Conservation (phyloP, 2,797 vertebrate species). For the Thunnus albacares region DNA sequence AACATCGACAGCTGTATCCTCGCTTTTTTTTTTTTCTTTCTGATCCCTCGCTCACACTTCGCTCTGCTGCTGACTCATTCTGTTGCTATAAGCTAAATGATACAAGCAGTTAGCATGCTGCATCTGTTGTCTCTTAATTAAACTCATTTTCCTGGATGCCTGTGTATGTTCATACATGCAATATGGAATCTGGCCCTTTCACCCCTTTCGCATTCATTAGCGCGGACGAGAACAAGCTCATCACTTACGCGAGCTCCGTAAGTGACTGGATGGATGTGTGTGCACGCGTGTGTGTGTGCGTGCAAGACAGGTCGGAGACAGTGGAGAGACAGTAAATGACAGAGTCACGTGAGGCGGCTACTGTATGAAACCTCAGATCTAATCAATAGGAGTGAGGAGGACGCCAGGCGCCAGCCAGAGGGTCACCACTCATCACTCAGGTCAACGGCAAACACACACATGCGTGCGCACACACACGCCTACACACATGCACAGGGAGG, state of each 20-base stretch:
- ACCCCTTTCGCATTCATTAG: slow-evolving; percentile 76
- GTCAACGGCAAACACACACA: slow-evolving; percentile 71
- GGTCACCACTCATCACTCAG: slow-evolving; percentile 87
- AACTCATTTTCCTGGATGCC: slow-evolving; percentile 70
- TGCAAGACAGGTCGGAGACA: slow-evolving; percentile 80
- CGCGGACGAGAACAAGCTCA: slow-evolving; percentile 59
- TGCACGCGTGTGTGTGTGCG: slow-evolving; percentile 9
- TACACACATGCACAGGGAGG: slow-evolving; percentile 50
- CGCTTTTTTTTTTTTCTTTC: slow-evolving; percentile 67
- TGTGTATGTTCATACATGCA: slow-evolving; percentile 67
- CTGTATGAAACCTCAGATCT: slow-evolving; percentile 87
- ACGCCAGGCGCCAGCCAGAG: slow-evolving; percentile 86
- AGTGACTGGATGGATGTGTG: slow-evolving; percentile 50
- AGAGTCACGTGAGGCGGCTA: slow-evolving; percentile 84
- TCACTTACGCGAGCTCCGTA: slow-evolving; percentile 54
- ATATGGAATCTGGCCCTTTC: slow-evolving; percentile 69
- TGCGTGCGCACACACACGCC: slow-evolving; percentile 35
- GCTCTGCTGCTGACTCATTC: slow-evolving; percentile 77
- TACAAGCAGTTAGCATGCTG: slow-evolving; percentile 74
- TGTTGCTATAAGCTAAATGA: slow-evolving; percentile 73
- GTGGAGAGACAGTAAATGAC: slow-evolving; percentile 86
- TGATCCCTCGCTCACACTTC: slow-evolving; percentile 74
- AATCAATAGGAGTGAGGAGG: slow-evolving; percentile 86
- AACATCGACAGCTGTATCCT: slow-evolving; percentile 76
- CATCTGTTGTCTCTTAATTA: slow-evolving; percentile 82